These are phyloP conservation scores for Zosterops lateralis DNA, from an alignment of 2,113 vertebrate species.

Conservation along the genomic window DNA sequence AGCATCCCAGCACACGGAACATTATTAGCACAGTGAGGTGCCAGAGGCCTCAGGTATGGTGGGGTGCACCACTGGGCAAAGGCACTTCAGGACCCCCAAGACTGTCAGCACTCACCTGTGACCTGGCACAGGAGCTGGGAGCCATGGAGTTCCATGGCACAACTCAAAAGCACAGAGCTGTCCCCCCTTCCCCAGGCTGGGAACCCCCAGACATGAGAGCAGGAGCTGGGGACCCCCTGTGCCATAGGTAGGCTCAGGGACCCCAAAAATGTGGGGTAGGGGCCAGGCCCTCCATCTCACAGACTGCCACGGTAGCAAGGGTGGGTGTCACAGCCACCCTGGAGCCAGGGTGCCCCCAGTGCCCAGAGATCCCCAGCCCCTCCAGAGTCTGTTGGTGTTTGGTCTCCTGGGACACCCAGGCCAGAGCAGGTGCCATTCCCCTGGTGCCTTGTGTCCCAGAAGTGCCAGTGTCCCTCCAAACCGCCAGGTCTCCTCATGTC, in stretches of 20 bases:
- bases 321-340: neutral
- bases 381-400: neutral
- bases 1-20: neutral
- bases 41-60: neutral
- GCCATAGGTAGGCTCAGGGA: neutral
- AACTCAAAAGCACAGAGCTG: neutral
- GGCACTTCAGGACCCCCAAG: neutral
- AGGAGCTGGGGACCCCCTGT: neutral
- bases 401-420: neutral
- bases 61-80: neutral
- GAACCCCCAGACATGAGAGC: neutral
- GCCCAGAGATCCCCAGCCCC: neutral
- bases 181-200: rapidly evolving
- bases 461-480: neutral
- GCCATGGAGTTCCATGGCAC: neutral
- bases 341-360: neutral
- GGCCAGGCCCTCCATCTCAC: neutral
- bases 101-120: no score
- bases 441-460: neutral
- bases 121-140: neutral
- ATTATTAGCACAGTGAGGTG: neutral
- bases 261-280: neutral
- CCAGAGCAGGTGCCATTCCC: neutral
- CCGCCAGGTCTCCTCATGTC: rapidly evolving
- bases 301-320: neutral